These are phyloP conservation scores for Myanophis thanlyinensis DNA, from an alignment of 2,113 vertebrate genomes.

Conservation along the genomic window DNA sequence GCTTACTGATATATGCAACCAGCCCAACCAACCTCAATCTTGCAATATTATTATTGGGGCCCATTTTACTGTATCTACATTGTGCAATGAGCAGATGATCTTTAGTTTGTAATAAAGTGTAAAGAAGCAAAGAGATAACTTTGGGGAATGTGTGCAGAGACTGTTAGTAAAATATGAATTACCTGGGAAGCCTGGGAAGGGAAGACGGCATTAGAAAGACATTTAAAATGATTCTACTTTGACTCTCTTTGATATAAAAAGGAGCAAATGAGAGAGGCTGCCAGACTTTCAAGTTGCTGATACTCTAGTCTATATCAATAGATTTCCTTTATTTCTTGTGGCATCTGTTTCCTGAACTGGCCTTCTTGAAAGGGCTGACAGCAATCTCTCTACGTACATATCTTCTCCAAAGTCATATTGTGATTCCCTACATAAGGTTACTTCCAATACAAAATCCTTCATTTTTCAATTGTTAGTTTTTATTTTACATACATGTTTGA, in stretches of 20 bases:
- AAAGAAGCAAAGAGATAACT: background rate
- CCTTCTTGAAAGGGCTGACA: background rate
- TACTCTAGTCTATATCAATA: background rate
- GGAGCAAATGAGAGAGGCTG: background rate
- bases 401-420: background rate
- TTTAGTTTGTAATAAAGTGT: background rate
- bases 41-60: background rate
- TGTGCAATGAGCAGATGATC: background rate
- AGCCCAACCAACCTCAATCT: background rate
- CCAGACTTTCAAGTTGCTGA: background rate
- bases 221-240: background rate
- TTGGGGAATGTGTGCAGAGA: background rate
- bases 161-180: background rate
- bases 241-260: background rate
- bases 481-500: background rate
- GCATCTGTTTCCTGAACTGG: background rate
- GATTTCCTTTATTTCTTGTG: background rate
- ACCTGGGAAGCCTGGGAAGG: background rate
- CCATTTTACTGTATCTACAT: background rate
- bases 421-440: background rate
- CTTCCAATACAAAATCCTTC: background rate
- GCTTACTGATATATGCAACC: background rate
- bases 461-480: background rate
- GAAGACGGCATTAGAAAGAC: background rate
- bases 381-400: background rate